Conservation (phyloP, 2,113 vertebrate genomes). For the Datnioides undecimradiatus region DNA sequence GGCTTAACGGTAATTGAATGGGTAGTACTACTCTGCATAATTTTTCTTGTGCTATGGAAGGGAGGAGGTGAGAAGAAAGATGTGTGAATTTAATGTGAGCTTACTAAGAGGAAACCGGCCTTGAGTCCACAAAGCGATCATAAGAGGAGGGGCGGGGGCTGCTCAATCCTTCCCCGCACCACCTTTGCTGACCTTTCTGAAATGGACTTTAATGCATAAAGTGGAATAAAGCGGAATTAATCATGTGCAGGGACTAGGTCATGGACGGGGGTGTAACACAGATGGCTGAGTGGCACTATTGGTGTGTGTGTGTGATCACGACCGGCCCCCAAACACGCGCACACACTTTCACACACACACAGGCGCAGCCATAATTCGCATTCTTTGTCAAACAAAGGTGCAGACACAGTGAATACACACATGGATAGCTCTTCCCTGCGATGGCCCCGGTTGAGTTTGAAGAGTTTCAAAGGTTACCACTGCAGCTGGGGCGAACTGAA, state of each 20-base stretch:
- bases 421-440: slow-evolving; percentile 14
- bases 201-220: slow-evolving; percentile 79
- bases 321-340: neutral
- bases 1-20: slow-evolving; percentile 79
- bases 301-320: neutral
- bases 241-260: slow-evolving; percentile 73
- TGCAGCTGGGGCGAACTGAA: slow-evolving; percentile 17
- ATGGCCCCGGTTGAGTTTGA: slow-evolving; percentile 34
- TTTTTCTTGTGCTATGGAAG: slow-evolving; percentile 49
- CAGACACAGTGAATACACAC: slow-evolving; percentile 44
- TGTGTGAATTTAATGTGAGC: slow-evolving; percentile 61
- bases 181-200: slow-evolving; percentile 74
- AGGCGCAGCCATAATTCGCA: neutral
- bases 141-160: slow-evolving; percentile 36
- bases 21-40: slow-evolving; percentile 64
- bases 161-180: slow-evolving; percentile 56
- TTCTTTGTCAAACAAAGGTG: slow-evolving; percentile 47
- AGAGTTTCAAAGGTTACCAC: slow-evolving; percentile 49
- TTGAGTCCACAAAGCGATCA: slow-evolving; percentile 69
- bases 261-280: slow-evolving; percentile 69
- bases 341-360: neutral
- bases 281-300: slow-evolving; percentile 55
- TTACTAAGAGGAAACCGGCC: slow-evolving; percentile 70
- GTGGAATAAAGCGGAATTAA: slow-evolving; percentile 78
- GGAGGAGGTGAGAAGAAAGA: slow-evolving; percentile 44